Evolutionary conservation across 2,888 invertebrate genomes (phyloP).

Genomic region (Sialis lutaria): DNA sequence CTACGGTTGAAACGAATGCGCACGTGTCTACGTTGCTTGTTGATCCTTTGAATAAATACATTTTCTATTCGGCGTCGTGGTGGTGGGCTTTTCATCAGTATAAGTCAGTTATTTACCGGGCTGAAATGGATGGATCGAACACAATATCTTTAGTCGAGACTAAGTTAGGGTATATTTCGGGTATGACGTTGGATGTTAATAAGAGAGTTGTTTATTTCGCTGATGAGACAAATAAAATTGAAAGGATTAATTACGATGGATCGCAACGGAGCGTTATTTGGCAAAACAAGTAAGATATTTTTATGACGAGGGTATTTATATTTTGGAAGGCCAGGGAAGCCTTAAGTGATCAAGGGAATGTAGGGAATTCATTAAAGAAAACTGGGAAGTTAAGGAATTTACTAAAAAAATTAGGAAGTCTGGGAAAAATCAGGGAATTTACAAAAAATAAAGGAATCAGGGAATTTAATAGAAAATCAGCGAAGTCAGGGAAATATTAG

Average conservation of each 20-base stretch:
- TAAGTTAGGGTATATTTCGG: constrained; percentile 23
- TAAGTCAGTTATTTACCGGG: constrained; percentile 31
- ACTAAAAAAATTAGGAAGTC: too few species aligned
- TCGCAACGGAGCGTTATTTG: constrained; percentile 17
- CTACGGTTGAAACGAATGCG: constrained; percentile 28
- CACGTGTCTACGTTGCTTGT: constrained; percentile 41
- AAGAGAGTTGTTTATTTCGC: constrained; percentile 55
- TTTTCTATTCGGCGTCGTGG: constrained; percentile 38
- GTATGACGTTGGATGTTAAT: constrained; percentile 30
- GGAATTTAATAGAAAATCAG: too few species aligned
- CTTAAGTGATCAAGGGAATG: too few species aligned
- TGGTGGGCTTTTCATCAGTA: constrained; percentile 25
- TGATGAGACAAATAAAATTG: constrained; percentile 41
- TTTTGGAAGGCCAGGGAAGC: too few species aligned
- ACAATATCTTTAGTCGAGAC: constrained; percentile 24
- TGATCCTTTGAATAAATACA: constrained; percentile 37
- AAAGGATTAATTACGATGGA: constrained; percentile 31
- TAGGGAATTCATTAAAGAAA: too few species aligned
- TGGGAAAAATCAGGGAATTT: too few species aligned
- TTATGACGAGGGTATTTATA: too few species aligned
- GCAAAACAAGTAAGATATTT: neutral
- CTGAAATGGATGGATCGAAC: constrained; percentile 33
- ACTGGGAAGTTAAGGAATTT: constrained; percentile 23
- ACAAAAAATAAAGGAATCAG: too few species aligned
- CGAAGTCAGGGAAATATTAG: too few species aligned